Conservation (phyloP, 2,888 invertebrate species). For the Drosophila planitibia region DNA sequence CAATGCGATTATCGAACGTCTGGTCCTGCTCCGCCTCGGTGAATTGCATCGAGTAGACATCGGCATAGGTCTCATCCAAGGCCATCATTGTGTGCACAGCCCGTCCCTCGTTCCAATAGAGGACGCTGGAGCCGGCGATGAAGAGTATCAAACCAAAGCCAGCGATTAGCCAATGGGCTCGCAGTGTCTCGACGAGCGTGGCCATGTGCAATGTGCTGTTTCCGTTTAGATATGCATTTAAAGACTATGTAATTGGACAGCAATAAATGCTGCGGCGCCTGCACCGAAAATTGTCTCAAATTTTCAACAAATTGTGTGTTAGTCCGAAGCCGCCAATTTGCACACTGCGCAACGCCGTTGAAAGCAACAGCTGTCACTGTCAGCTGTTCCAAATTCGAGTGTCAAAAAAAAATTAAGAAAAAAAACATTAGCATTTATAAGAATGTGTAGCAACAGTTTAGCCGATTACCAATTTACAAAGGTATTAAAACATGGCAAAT, state of each 20-base stretch:
- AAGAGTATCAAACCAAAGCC: slow-evolving; percentile 89
- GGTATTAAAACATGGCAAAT: slow-evolving; percentile 89
- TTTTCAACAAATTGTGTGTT: slow-evolving; percentile 9
- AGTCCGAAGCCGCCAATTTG: slow-evolving; percentile 20
- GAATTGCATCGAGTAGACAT: slow-evolving; percentile 87
- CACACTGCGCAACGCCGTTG: slow-evolving; percentile 20
- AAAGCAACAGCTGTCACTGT: slow-evolving; percentile 7
- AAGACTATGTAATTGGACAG: slow-evolving; percentile 15
- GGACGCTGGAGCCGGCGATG: slow-evolving; percentile 89
- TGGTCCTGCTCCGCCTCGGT: slow-evolving; percentile 89
- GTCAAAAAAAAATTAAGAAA: slow-evolving; percentile 3
- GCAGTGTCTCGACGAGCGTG: slow-evolving; percentile 79
- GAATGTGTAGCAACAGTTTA: slow-evolving; percentile 88
- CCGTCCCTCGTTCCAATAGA: slow-evolving; percentile 94
- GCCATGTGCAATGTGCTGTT: slow-evolving; percentile 44
- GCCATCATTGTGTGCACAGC: slow-evolving; percentile 92
- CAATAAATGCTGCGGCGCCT: slow-evolving; percentile 29
- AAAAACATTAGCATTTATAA: slow-evolving; percentile 17
- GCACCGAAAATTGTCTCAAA: slow-evolving; percentile 6
- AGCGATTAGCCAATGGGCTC: slow-evolving; percentile 89
- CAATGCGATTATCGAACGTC: slow-evolving; percentile 90
- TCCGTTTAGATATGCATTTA: slow-evolving; percentile 28
- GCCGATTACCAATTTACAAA: slow-evolving; percentile 90
- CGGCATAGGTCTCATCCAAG: slow-evolving; percentile 90
- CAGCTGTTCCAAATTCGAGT: slow-evolving; percentile 34